Base-by-base conservation (phyloP, 2,888 invertebrate species). In the Lampropteryx suffumata region DNA sequence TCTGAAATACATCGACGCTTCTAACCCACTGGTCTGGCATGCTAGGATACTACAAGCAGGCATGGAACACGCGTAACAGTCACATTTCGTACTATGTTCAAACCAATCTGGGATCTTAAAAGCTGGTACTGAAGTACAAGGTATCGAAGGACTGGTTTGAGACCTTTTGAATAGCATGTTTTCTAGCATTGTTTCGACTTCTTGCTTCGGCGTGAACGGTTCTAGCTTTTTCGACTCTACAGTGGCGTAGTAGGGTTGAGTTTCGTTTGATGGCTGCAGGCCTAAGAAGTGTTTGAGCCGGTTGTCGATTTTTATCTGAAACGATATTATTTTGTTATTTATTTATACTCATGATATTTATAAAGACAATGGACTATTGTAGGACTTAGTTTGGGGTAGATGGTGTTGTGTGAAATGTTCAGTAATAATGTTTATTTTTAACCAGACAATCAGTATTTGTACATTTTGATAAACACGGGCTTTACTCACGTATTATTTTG, bases 161-260 rank as follows among this genome's bases (percentile, higher is more conserved):
- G 55, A 59, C 1, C 61, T 71, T 11, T 64, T 76, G n/a, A 78
- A 69, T 0, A 65, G 52, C 10, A 69, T 59, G 6, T 65, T 64
- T 5, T 87, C 83, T 0, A 81, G 43, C 81, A 87, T 84, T 0
- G 71, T 73, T 12, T 89, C 88, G 0, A 85, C n/a, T 1, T 73
- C 73, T 3, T 69, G 73, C 56, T 73, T 77, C 0, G 81, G 56
- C 10, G 41, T 44, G 56, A 52, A 51, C 0, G 10, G 30, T 6
- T 14, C 3, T 1, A 75, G 0, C 10, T 39, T 39, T 72, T 73
- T 45, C 67, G 59, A 2, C 55, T 46, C 7, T 60, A 55, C 3
- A 61, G 32, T 26, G 56, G 34, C 44, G 34, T 53, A 55, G 0
- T 52, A 32, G 3, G 41, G 58, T 35, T 63, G 72, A 0, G 54